phyloP scores from a whole-genome alignment of 2,888 invertebrate genomes.

The Patella depressa region DNA sequence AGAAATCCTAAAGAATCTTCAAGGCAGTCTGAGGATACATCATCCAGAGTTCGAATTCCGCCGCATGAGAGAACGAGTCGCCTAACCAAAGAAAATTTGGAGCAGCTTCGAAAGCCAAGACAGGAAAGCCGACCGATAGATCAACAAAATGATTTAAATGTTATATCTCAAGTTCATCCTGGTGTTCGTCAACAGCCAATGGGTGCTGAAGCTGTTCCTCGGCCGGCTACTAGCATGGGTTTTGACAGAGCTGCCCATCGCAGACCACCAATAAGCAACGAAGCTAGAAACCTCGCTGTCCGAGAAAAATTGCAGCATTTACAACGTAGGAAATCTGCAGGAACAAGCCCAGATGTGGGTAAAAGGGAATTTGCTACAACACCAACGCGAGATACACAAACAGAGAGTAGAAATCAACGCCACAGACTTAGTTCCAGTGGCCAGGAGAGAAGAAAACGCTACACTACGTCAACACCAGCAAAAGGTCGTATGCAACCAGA shows the following conservation, averaged over 20 bases:
- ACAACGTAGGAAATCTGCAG: background rate
- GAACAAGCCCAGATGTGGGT: background rate
- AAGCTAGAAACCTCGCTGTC: background rate
- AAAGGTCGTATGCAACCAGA: background rate
- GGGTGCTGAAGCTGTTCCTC: background rate
- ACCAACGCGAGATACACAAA: background rate
- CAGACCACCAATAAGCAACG: background rate
- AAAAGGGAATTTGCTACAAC: background rate
- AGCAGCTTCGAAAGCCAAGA: constrained; percentile 2
- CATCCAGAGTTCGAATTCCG: background rate
- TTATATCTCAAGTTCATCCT: background rate
- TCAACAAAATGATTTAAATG: background rate
- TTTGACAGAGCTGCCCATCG: background rate
- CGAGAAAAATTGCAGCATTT: background rate
- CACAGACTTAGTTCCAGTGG: background rate
- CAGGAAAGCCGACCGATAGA: too few species aligned
- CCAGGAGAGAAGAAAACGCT: background rate
- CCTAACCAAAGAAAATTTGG: background rate
- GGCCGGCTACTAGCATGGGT: background rate
- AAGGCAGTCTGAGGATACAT: background rate
- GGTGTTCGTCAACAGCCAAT: background rate
- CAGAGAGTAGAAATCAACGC: background rate
- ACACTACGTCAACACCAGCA: background rate
- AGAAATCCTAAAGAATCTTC: background rate
- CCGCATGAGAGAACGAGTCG: background rate